Base-by-base conservation (phyloP, 1,140 invertebrate genomes). In the Anastatus disparis region DNA sequence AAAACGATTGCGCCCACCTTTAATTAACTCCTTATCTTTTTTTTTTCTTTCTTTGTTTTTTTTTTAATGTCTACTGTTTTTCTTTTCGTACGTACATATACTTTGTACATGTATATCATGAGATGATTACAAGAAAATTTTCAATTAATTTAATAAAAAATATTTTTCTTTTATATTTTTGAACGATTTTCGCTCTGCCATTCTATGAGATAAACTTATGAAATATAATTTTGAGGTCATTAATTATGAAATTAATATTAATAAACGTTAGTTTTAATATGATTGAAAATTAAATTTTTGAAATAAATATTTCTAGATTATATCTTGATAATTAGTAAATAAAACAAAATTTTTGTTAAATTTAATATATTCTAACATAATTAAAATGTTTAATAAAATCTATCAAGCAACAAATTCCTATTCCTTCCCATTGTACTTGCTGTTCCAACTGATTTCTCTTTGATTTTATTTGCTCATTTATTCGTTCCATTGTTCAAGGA, bases 1-100 rank as follows among this genome's bases (percentile, higher is more conserved):
- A n/a, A 26, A 27, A 56, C 69, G 74, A 78, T 77, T 73, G 68
- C 76, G n/a, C 56, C 4, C 73, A 42, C 67, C 72, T 78, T 78
- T 79, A 79, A 80, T 80, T 79, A 79, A 70, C 64, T 66, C 56
- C 50, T 71, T 48, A 38, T 24, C 29, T 55, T 59, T 65, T 24
- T 69, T 65, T 38, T 13, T 26, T 50, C 31, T 50, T n/a, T 24
- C 20, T 26, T 48, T n/a, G 17, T 46, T 56, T 56, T 46, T 27
- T 26, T 31, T 10, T 38, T 6, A 35, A 35, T 10, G 31, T 35
- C 31, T 35, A n/a, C n/a, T n/a, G n/a, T n/a, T n/a, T n/a, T n/a
- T n/a, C n/a, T n/a, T n/a, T n/a, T n/a, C n/a, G 3, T 35, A 27
- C 24, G 24, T 46, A 17, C 38, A n/a, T n/a, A n/a, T n/a, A n/a